phyloP scores from a whole-genome alignment of 92 coral and sea anemone species.

The Heteractis magnifica region DNA sequence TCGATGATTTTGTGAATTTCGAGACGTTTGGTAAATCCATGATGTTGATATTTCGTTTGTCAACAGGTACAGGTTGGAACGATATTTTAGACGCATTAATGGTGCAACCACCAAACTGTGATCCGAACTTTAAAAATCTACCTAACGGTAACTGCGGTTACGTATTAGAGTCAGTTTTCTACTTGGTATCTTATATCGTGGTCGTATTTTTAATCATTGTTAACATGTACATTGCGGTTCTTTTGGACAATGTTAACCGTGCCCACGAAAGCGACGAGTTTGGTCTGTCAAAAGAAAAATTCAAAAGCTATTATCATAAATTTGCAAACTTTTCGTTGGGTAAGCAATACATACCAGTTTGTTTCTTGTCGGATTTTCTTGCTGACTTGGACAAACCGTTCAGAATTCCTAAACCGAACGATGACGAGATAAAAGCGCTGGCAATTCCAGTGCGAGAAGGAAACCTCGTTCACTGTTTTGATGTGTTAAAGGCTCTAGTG shows the following conservation, averaged over 20 bases:
- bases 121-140: conserved; percentile 58
- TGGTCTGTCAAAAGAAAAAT: conserved; percentile 81
- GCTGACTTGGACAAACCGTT: conserved; percentile 82
- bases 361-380: conserved; percentile 70
- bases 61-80: conserved; percentile 93
- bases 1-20: conserved; percentile 86
- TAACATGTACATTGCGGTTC: conserved; percentile 94
- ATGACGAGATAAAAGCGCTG: conserved; percentile 53
- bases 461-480: conserved; percentile 87
- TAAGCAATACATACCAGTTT: conserved; percentile 80
- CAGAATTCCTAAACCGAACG: conserved; percentile 65
- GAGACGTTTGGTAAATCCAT: conserved; percentile 83
- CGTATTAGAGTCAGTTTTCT: conserved; percentile 67
- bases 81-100: conserved; percentile 76
- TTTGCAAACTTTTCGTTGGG: conserved; percentile 89
- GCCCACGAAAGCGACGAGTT: conserved; percentile 88
- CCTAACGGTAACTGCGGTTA: conserved; percentile 88
- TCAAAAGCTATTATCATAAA: conserved; percentile 76
- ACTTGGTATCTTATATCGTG: conserved; percentile 71
- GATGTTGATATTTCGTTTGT: conserved; percentile 79
- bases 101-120: conserved; percentile 83
- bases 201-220: conserved; percentile 80
- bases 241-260: conserved; percentile 87
- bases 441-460: conserved; percentile 86
- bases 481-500: conserved; percentile 81